Percentiles rank a stretch among this genome's conserved stretches.
Conservation (phyloP, 30 jellyfish, hydroid and myxozoan species). For the Pelagia noctiluca region DNA sequence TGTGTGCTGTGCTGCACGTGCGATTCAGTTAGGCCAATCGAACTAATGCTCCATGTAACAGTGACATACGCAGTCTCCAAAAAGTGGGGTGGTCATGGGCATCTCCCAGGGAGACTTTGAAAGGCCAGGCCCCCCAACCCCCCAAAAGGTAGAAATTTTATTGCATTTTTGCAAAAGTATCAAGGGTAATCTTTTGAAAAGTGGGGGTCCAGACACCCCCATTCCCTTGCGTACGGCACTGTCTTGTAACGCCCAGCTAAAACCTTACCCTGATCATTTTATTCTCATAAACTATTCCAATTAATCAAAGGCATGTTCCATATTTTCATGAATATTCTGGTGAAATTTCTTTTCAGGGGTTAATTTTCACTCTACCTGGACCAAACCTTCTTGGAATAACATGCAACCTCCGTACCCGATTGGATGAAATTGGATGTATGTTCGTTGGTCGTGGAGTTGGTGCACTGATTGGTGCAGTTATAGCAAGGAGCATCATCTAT, state of each 20-base stretch:
- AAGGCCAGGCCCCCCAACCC: too few relatives aligned
- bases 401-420: slow-evolving; percentile 17
- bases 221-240: background rate
- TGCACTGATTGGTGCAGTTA: slow-evolving; percentile 29
- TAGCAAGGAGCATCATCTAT: background rate
- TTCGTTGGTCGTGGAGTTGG: slow-evolving; percentile 60
- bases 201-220: background rate
- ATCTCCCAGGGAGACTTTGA: too few relatives aligned
- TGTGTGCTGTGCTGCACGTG: too few relatives aligned
- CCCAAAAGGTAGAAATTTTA: too few relatives aligned
- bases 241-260: background rate
- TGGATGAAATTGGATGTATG: slow-evolving; percentile 30
- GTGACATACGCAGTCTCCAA: too few relatives aligned
- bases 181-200: background rate
- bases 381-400: slow-evolving; percentile 53
- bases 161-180: background rate
- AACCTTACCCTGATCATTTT: background rate
- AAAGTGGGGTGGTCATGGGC: too few relatives aligned
- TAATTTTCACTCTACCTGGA: slow-evolving; percentile 58
- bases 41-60: too few relatives aligned
- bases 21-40: too few relatives aligned
- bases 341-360: slow-evolving; percentile 33
- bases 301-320: too few relatives aligned
- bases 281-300: background rate
- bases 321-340: too few relatives aligned